Base-by-base conservation (phyloP, 2,888 invertebrate genomes). In the Tiliacea citrago region DNA sequence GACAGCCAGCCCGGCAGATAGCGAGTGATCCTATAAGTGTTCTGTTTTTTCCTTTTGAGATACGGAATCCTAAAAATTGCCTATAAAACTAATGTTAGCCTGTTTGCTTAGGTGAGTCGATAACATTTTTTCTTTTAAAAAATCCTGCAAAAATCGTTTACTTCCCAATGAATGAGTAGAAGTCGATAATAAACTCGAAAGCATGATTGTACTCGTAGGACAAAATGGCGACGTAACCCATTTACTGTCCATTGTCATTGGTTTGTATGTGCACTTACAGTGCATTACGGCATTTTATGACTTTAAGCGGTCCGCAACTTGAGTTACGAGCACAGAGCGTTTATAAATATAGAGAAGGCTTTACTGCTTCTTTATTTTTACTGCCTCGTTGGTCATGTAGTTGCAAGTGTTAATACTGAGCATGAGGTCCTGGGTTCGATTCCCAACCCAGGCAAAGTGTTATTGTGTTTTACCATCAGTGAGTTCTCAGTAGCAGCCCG, bases 211-310 rank as follows among this genome's bases (percentile, higher is more conserved):
- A 76, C 24, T 74, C 18, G 16, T 58, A n/a, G 39, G 13, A 21
- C 24, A 57, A 81, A 75, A 82, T 69, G 77, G 68, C 51, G 60
- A 7, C 73, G 45, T 66, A 82, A 77, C 45, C 51, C 24, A 79
- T 76, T 82, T 78, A 82, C 42, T 61, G 78, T 63, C 53, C 77
- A 49, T n/a, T 67, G 77, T 68, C 39, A 62, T 53, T 61, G 42
- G 61, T 67, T 62, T 67, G 68, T 68, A 84, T 86, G 85, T 77
- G 82, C 77, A 82, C 67, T 82, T 67, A 16, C 82, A 79, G 77
- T 76, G 81, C 77, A 83, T 73, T 81, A 80, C 71, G 68, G 78
- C n/a, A 81, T 81, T 83, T 81, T 78, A 82, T 78, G 73, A 66
- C 73, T 71, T 61, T 67, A 81, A 69, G 66, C 60, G 67, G 65